Evolutionary conservation across 2,113 vertebrate species (phyloP), one percentile per base, ranked within the genome.

Genomic region (Eleginops maclovinus): DNA sequence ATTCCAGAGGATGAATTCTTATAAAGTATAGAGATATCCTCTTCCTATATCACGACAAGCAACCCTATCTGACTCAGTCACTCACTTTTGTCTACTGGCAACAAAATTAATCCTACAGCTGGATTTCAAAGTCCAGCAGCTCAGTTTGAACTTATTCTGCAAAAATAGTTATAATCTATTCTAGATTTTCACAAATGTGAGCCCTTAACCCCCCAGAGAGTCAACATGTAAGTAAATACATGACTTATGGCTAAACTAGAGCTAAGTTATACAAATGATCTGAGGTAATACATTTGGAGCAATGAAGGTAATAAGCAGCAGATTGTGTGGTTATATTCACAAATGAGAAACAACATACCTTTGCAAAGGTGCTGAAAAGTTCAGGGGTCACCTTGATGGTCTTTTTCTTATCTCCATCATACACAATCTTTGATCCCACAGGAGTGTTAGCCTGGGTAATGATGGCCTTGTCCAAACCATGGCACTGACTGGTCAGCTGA

Each of bases 381-480:
- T 87, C 86, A 1, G 67, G 44, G 4, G 81, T 94, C 70, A 95
- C 92, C 70, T 88, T 31, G 1, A 93, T 54, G 8, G 4, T 82
- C 59, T 77, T 93, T 50, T 49, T 93, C 71, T 49, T 94, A 4
- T 95, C 93, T 4, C 89, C 94, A 3, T 96, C 93, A n/a, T 93
- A 96, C 60, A 82, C 24, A 0, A 95, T 16, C 40, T 86, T 92
- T 0, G 88, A 76, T 36, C 94, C 94, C 68, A 93, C 14, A 0
- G 92, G 93, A 9, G 93, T 94, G 89, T 95, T 96, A 31, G 11
- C 62, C 86, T 95, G 91, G 4, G 94, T 93, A 15, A 95, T 67
- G 40, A 95, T 76, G 66, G 92, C 93, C 36, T 91, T 89, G 1
- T 90, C 70, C 17, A 83, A 67, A 2, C 91, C 93, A 14, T 92